Percentiles rank a stretch among this genome's conserved stretches.
phyloP scores from a whole-genome alignment of 92 coral and sea anemone genomes.

The Epizoanthus scotinus region DNA sequence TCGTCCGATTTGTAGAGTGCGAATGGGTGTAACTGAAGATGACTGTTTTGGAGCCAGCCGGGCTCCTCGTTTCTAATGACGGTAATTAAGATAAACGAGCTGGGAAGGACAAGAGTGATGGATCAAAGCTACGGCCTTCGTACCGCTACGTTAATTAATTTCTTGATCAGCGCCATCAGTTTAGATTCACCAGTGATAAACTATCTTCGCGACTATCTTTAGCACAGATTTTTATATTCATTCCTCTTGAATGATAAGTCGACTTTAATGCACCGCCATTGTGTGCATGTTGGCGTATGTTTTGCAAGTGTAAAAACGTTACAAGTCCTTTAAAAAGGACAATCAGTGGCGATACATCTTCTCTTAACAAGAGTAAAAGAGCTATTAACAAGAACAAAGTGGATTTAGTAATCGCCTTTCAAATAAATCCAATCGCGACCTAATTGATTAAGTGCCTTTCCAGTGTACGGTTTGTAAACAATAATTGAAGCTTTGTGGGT shows the following conservation, averaged over 20 bases:
- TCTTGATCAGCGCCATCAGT: conserved; percentile 82
- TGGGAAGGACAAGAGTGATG: conserved; percentile 9
- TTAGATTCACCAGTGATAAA: conserved; percentile 79
- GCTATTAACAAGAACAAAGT: background rate
- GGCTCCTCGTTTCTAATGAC: conserved; percentile 66
- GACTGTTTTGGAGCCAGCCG: conserved; percentile 18
- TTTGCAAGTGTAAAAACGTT: conserved; percentile 5
- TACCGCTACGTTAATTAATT: conserved; percentile 73
- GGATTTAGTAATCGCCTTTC: conserved; percentile 13
- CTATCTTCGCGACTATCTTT: conserved; percentile 56
- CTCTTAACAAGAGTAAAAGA: background rate
- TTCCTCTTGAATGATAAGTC: conserved; percentile 68
- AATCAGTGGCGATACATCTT: background rate
- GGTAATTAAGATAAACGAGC: conserved; percentile 88
- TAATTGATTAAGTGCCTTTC: conserved; percentile 35
- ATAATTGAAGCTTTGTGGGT: conserved; percentile 82
- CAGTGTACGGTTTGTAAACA: conserved; percentile 78
- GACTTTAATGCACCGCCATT: conserved; percentile 45
- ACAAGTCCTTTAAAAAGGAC: background rate
- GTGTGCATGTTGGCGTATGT: conserved; percentile 16
- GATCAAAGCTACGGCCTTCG: conserved; percentile 22
- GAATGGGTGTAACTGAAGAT: conserved; percentile 23
- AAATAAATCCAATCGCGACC: conserved; percentile 21
- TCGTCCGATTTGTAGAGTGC: conserved; percentile 8
- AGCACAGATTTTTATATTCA: conserved; percentile 59